Conservation (phyloP, 2,888 invertebrate species). For the Acronicta aceris region DNA sequence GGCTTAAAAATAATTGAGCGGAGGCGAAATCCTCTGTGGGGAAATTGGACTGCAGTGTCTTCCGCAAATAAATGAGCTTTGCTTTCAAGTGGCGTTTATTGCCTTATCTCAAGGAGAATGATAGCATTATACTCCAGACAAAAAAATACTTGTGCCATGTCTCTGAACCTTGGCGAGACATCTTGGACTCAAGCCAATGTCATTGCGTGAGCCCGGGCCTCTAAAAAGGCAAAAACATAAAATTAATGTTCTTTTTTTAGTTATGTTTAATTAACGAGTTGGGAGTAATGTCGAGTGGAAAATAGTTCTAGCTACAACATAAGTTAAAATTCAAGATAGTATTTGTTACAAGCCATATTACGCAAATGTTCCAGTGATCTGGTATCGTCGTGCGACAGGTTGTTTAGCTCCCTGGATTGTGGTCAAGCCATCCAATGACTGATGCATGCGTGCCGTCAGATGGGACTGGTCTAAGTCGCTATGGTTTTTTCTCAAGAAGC, state of each 20-base stretch:
- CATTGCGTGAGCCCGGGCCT: slow-evolving; percentile 73
- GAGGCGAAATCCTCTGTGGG: slow-evolving; percentile 62
- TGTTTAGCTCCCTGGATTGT: too few relatives aligned
- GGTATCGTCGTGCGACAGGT: too few relatives aligned
- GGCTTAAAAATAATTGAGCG: slow-evolving; percentile 72
- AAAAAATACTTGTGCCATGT: slow-evolving; percentile 81
- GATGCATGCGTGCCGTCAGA: too few relatives aligned
- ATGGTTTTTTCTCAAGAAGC: too few relatives aligned
- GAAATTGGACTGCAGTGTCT: slow-evolving; percentile 77
- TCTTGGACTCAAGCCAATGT: slow-evolving; percentile 83
- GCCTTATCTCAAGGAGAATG: slow-evolving; percentile 83
- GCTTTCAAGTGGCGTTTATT: slow-evolving; percentile 84
- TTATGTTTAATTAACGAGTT: slow-evolving; percentile 57
- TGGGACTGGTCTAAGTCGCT: too few relatives aligned
- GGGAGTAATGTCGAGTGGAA: slow-evolving; percentile 23
- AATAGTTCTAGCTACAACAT: slow-evolving; percentile 15
- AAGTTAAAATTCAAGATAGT: slow-evolving; percentile 17
- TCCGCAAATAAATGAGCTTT: slow-evolving; percentile 81
- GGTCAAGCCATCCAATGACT: too few relatives aligned
- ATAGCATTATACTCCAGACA: slow-evolving; percentile 76
- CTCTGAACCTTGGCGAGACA: slow-evolving; percentile 87
- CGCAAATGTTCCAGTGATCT: too few relatives aligned
- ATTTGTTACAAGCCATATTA: background rate
- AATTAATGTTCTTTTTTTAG: slow-evolving; percentile 48
- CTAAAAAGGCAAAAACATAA: slow-evolving; percentile 67